phyloP scores from a whole-genome alignment of 2,888 invertebrate species.

The Mactromeris polynyma region DNA sequence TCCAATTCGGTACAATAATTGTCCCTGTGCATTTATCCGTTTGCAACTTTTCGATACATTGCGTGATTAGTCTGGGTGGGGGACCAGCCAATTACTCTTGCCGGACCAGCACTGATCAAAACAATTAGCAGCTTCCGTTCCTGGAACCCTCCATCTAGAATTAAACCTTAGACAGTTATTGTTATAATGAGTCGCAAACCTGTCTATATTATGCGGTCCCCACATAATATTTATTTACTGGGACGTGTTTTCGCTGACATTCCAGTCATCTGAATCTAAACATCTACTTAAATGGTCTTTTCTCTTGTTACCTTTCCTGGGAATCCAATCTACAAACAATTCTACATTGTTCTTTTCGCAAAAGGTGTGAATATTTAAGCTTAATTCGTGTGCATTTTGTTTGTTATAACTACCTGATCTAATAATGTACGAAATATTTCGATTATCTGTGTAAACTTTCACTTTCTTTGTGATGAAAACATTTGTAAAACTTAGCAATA shows the following conservation, averaged over 20 bases:
- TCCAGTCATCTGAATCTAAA: conserved; percentile 29
- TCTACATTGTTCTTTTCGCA: conserved; percentile 3
- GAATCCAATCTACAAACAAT: conserved; percentile 27
- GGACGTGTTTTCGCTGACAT: background rate
- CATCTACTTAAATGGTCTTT: conserved; percentile 32
- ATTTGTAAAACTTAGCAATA: background rate
- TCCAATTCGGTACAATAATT: conserved; percentile 13
- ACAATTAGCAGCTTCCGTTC: conserved; percentile 21
- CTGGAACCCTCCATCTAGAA: no score
- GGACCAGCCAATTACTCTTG: conserved; percentile 38
- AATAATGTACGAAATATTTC: conserved; percentile 22
- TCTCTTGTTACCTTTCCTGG: conserved; percentile 14
- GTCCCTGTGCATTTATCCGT: conserved; percentile 22
- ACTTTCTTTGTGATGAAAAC: background rate
- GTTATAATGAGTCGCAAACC: conserved; percentile 31
- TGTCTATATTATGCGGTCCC: conserved; percentile 32
- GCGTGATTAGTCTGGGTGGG: conserved; percentile 24
- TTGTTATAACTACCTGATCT: conserved; percentile 31
- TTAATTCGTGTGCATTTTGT: background rate
- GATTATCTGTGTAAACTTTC: conserved; percentile 35
- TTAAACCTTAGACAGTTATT: conserved; percentile 36
- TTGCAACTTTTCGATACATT: background rate
- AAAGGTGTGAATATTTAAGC: background rate
- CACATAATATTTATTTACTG: conserved; percentile 7
- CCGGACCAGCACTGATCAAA: conserved; percentile 2